Base-by-base conservation (phyloP, 92 coral and sea anemone species). In the Porites evermanni region DNA sequence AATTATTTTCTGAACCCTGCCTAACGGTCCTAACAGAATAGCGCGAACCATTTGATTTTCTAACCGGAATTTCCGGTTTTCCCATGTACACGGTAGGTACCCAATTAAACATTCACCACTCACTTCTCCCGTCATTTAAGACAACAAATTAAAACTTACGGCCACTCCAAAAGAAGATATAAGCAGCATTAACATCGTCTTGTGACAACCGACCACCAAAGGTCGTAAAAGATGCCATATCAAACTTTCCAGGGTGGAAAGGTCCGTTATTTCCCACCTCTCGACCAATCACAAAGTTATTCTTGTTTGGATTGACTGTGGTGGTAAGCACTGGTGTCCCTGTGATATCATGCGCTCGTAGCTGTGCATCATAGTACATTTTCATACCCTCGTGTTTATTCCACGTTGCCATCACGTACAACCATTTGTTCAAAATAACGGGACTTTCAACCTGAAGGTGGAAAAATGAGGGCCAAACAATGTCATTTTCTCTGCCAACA, bases 151-250 rank as follows among this genome's bases (percentile, higher is more conserved):
- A n/a, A 71, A 20, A 94, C 98, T 94, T 78, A 97, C 99, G 63
- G 13, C 99, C 93, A 75, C 92, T 90, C 95, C 98, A 97, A 88
- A 97, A 97, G 89, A 97, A 97, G 13, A 97, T 91, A 74, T 87
- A 97, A 1, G 98, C 97, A 16, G 93, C 89, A 81, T 95, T 84
- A 61, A 97, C 98, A 51, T 97, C 99, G 51, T 84, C 90, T 81
- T 95, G 96, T 47, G 83, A 44, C 66, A 97, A 78, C 66, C 91
- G 87, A 65, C 91, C 94, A 3, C 90, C 92, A 88, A 97, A 97
- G 67, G 94, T 90, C 60, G 98, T 97, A 26, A 97, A 80, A 32
- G 99, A 97, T 9, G 94, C 95, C 93, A 97, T 84, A 61, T 84
- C 89, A 81, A 95, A 92, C 64, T 87, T 84, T 2, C 91, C 88